phyloP scores from a whole-genome alignment of 1,140 invertebrate species.

The Rhagoletis zephyria region DNA sequence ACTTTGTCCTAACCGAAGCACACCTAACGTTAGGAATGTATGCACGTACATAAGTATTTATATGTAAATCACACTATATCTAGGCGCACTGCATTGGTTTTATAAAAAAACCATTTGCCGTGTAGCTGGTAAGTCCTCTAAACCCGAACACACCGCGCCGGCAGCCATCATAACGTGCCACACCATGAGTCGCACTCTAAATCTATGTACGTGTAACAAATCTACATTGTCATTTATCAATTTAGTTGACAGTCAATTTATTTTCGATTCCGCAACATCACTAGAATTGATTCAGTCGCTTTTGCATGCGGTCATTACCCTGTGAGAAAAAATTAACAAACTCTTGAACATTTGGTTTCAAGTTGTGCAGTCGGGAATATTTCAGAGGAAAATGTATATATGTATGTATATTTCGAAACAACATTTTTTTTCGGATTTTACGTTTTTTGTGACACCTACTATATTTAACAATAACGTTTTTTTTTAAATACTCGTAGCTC shows the following conservation, averaged over 20 bases:
- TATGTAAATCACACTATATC: background rate
- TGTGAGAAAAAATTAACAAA: background rate
- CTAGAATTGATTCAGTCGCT: conserved; percentile 43
- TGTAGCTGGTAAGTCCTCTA: background rate
- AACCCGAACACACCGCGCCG: background rate
- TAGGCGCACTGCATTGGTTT: background rate
- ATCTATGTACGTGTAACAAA: conserved; percentile 20
- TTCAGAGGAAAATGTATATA: too few relatives aligned
- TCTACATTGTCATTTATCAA: conserved; percentile 68
- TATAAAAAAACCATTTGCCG: conserved; percentile 8
- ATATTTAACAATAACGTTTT: too few relatives aligned
- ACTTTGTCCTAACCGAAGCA: background rate
- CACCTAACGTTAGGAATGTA: background rate
- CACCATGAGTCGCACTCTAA: conserved; percentile 10
- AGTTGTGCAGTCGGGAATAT: too few relatives aligned
- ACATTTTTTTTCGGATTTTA: too few relatives aligned
- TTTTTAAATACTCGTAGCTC: too few relatives aligned
- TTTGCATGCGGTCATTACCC: background rate
- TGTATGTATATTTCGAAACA: too few relatives aligned
- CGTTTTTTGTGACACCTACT: too few relatives aligned
- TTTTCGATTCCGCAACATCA: conserved; percentile 56
- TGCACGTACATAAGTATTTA: background rate
- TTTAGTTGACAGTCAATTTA: conserved; percentile 72
- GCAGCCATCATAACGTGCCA: conserved; percentile 27
- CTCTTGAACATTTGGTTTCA: too few relatives aligned